Base-by-base conservation (phyloP, 2,113 vertebrate genomes). In the Heliornis fulica region DNA sequence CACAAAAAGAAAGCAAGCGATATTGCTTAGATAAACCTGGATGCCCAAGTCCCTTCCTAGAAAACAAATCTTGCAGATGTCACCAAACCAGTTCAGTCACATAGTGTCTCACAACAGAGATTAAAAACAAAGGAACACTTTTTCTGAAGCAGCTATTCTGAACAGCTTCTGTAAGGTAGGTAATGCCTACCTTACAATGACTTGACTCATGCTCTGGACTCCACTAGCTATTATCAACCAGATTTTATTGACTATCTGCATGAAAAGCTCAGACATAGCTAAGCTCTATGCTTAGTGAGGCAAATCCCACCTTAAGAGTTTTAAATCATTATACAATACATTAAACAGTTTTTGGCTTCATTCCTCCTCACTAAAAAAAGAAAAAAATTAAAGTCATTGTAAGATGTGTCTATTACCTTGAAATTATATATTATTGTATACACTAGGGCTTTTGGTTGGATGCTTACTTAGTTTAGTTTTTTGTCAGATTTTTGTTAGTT, bases 371-470 rank as follows among this genome's bases (percentile, higher is more conserved):
- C 2, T 19, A 43, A 51, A 83, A 56, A n/a, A 45, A 21, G 1
- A n/a, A 45, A 21, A 1, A 20, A 57, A 63, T 9, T 0, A 43
- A 76, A 61, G 4, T 28, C 4, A 22, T 17, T 32, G 8, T 25
- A 70, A 60, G n/a, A 74, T 25, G 26, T 75, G 2, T 26, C 10
- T 60, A 8, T 50, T 89, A 71, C 57, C 65, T 36, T 68, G 11
- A 78, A 75, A 78, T 2, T 90, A 84, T 66, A 14, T 66, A 41
- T 74, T 72, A 9, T 14, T 70, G 7, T 56, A 41, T 71, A 6
- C 56, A 8, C 41, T 46, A 26, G 7, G 7, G 0, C 0, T 0
- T 28, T 69, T 76, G 50, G 8, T 7, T 81, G 13, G 8, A 11
- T 41, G 70, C 56, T 43, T 78, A 2, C 17, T 75, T 40, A 11